Evolutionary conservation across 1,140 invertebrate species (phyloP).

Genomic region (Diplogasteroides magnus): DNA sequence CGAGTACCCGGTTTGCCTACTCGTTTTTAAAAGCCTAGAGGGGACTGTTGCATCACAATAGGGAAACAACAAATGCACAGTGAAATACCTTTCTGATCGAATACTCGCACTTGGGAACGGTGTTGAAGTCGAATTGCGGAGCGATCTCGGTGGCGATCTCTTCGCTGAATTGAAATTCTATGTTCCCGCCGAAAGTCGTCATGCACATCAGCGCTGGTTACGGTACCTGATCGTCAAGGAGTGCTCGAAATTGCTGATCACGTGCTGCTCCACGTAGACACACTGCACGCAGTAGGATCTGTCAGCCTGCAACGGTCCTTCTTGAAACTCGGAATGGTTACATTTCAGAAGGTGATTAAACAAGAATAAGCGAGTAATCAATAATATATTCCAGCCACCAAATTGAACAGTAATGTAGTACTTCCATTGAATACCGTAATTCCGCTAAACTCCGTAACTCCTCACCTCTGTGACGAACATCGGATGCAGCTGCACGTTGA

Average conservation of each 20-base stretch:
- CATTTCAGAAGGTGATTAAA: too few species aligned
- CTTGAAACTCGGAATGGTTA: too few species aligned
- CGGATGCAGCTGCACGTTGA: constrained; percentile 48
- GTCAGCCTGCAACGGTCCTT: constrained; percentile 34
- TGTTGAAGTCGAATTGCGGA: constrained; percentile 51
- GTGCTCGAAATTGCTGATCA: constrained; percentile 52
- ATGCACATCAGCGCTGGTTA: too few species aligned
- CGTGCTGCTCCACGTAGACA: constrained; percentile 52
- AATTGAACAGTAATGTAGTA: too few species aligned
- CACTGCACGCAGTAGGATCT: constrained; percentile 53
- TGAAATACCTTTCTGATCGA: constrained; percentile 42
- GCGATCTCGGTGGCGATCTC: constrained; percentile 41
- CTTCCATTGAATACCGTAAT: too few species aligned
- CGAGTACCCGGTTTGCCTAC: too few species aligned
- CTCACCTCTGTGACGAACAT: constrained; percentile 52
- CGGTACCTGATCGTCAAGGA: constrained; percentile 42
- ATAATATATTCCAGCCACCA: too few species aligned
- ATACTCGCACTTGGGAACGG: constrained; percentile 46
- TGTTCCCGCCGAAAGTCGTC: background rate
- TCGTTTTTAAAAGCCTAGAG: too few species aligned
- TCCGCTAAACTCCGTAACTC: too few species aligned
- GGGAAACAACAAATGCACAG: too few species aligned
- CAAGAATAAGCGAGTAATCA: too few species aligned
- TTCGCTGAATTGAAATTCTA: constrained; percentile 33
- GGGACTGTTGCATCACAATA: too few species aligned